A percentile compares a stretch with the other conserved stretches of the same genome.
These are phyloP conservation scores for Drosophila gaucha DNA, from an alignment of 2,888 invertebrate species.

Conservation along the genomic window DNA sequence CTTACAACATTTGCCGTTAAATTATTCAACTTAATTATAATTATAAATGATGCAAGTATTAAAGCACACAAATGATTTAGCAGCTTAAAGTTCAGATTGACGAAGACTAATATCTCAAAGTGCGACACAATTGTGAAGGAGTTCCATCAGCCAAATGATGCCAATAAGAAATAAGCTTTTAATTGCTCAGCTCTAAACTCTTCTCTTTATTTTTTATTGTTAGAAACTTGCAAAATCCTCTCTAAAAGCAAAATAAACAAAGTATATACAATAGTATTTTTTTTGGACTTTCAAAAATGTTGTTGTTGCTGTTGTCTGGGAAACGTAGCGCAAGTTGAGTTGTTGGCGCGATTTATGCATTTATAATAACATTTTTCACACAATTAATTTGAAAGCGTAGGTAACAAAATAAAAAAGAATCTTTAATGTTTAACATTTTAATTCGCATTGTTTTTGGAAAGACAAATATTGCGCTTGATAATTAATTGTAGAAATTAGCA, in stretches of 20 bases:
- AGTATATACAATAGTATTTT: conserved; percentile 34
- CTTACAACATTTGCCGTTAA: conserved; percentile 50
- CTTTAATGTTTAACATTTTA: conserved; percentile 59
- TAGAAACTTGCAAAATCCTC: conserved; percentile 33
- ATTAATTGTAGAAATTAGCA: conserved; percentile 62
- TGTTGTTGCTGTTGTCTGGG: conserved; percentile 36
- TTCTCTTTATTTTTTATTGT: conserved; percentile 2
- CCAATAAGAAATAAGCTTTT: conserved; percentile 58
- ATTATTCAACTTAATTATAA: conserved; percentile 44
- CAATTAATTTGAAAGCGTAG: conserved; percentile 62
- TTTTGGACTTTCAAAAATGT: conserved; percentile 53
- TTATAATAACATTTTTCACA: conserved; percentile 69
- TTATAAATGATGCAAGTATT: conserved; percentile 52
- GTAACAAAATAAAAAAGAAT: conserved; percentile 15
- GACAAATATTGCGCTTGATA: conserved; percentile 32
- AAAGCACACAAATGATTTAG: conserved; percentile 35
- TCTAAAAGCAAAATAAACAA: conserved; percentile 39
- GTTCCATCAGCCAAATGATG: conserved; percentile 18
- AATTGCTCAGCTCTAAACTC: conserved; percentile 29
- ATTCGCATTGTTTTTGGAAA: conserved; percentile 44
- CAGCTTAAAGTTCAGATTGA: conserved; percentile 5
- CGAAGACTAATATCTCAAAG: conserved; percentile 16
- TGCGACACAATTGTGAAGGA: conserved; percentile 32
- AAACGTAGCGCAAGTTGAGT: conserved; percentile 39
- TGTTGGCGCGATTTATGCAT: conserved; percentile 52